Evolutionary conservation across 2,888 invertebrate species (phyloP).

Genomic region (Flabesymbios commensalis): DNA sequence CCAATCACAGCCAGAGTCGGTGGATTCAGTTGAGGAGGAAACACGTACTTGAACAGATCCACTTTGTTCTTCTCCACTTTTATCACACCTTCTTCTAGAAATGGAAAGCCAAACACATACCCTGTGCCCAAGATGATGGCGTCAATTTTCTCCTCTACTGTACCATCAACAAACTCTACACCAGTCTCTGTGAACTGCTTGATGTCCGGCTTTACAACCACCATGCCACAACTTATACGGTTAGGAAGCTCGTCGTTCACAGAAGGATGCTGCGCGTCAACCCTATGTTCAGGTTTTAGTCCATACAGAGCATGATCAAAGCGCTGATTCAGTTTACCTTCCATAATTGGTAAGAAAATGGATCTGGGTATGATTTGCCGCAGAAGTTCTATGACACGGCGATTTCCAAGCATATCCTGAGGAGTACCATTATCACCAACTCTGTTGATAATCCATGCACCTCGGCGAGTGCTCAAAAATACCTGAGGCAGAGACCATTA

Average conservation of each 20-base stretch:
- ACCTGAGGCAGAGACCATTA: too few relatives aligned
- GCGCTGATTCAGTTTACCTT: slow-evolving; percentile 42
- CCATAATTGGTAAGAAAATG: slow-evolving; percentile 5
- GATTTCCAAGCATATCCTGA: slow-evolving; percentile 37
- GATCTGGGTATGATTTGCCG: neutral
- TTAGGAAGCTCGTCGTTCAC: slow-evolving; percentile 63
- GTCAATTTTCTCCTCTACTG: slow-evolving; percentile 53
- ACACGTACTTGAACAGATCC: slow-evolving; percentile 60
- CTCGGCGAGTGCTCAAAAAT: slow-evolving; percentile 61
- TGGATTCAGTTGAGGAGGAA: slow-evolving; percentile 53
- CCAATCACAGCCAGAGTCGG: slow-evolving; percentile 62
- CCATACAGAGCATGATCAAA: slow-evolving; percentile 60
- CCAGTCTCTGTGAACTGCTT: slow-evolving; percentile 45
- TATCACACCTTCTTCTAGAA: slow-evolving; percentile 51
- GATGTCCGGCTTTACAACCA: slow-evolving; percentile 54
- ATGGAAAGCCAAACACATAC: slow-evolving; percentile 62
- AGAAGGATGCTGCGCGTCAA: slow-evolving; percentile 51
- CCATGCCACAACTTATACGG: slow-evolving; percentile 54
- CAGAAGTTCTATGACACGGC: neutral
- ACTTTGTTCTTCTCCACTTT: slow-evolving; percentile 49
- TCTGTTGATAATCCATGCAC: slow-evolving; percentile 61
- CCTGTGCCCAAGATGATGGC: slow-evolving; percentile 58
- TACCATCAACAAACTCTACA: slow-evolving; percentile 52
- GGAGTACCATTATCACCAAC: slow-evolving; percentile 49
- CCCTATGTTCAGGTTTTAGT: slow-evolving; percentile 49